Conservation (phyloP, 2,888 invertebrate species). For the Eudasyphora cyanicolor region DNA sequence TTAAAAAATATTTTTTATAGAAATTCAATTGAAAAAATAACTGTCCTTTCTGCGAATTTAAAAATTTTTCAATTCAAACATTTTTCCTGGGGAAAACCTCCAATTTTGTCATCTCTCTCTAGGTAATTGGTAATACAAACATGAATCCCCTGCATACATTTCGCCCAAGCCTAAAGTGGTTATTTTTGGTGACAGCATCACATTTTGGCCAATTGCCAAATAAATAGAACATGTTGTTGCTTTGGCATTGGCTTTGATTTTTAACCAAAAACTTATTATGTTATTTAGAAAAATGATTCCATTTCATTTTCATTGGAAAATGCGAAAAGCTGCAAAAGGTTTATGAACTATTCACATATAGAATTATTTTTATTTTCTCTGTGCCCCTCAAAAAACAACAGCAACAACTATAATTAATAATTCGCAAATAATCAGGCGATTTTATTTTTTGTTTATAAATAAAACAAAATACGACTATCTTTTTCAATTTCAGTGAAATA, state of each 20-base stretch:
- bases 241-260: not conserved
- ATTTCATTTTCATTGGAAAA: not conserved
- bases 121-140: too few relatives aligned
- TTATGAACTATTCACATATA: not conserved
- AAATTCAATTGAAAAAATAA: too few relatives aligned
- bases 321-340: not conserved
- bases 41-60: too few relatives aligned
- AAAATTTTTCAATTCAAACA: too few relatives aligned
- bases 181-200: not conserved
- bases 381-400: not conserved
- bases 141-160: too few relatives aligned
- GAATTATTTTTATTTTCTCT: not conserved
- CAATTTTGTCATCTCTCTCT: too few relatives aligned
- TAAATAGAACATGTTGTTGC: not conserved
- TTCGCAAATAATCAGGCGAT: not conserved
- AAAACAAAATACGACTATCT: not conserved
- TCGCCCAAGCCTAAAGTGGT: too few relatives aligned
- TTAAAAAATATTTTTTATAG: too few relatives aligned
- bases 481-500: not conserved
- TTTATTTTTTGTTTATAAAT: not conserved
- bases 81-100: too few relatives aligned
- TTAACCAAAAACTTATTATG: not conserved
- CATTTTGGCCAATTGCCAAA: conserved; percentile 41
- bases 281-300: conserved; percentile 2
- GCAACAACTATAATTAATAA: not conserved